Evolutionary conservation across 2,888 invertebrate genomes (phyloP), one percentile per base, ranked within the genome.

Genomic region (Aphrophora alni): DNA sequence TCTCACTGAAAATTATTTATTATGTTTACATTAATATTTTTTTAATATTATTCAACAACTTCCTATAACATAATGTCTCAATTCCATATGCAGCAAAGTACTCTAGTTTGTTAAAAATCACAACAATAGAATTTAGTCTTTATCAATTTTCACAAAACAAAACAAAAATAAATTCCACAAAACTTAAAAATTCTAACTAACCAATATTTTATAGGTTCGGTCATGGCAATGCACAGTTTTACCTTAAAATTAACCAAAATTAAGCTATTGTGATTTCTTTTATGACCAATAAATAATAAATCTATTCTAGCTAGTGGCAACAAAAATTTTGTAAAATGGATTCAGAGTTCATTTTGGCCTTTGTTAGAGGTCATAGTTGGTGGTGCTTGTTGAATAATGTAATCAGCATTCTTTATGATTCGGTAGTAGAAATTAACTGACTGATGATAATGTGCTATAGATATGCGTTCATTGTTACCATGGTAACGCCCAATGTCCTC

Each of bases 401-500:
- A 72, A 68, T 90, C 88, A 28, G 89, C 86, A 85, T 89, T 89
- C 75, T 86, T 84, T 59, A 90, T 89, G 24, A 90, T 81, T 83
- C 89, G 88, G 80, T 89, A 87, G 84, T 87, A 90, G 84, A 90
- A 90, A 83, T 89, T 89, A 12, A 90, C 87, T 27, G 88, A 87
- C 83, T 89, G 86, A 80, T 88, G 86, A 83, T 88, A 89, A 83
- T 89, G 89, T 70, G 87, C 86, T 1, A 89, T 84, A 8, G 88
- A 86, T 44, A 90, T 88, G 26, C 89, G 85, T 85, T 90, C 90
- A 85, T 90, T 88, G 84, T 88, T 84, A n/a, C 90, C 90, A 86
- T 90, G 90, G 84, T 89, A 87, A 75, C 88, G 85, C 27, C 82
- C 77, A 0, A 88, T 71, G 82, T 89, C 89, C 2, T 85, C 85